phyloP scores from a whole-genome alignment of 2,113 vertebrate genomes.

The Sinocyclocheilus anophthalmus region DNA sequence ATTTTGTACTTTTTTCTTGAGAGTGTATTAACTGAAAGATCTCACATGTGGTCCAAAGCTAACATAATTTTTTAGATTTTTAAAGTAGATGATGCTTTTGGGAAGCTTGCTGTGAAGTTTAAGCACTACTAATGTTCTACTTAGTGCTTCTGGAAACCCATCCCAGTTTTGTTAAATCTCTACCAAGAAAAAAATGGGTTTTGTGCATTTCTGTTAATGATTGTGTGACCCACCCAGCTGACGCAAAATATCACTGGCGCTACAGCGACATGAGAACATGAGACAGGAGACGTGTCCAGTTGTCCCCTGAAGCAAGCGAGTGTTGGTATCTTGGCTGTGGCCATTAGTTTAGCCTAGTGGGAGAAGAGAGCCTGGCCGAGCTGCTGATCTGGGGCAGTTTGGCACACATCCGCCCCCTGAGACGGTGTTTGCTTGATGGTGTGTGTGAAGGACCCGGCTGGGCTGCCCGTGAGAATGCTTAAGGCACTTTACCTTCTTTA shows the following conservation, averaged over 20 bases:
- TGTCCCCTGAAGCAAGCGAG: conserved; percentile 7
- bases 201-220: background rate
- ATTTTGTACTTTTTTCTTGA: too few species aligned
- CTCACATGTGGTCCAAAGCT: background rate
- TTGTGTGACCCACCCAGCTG: background rate
- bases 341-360: conserved; percentile 7
- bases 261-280: conserved; percentile 1
- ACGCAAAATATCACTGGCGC: background rate
- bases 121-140: background rate
- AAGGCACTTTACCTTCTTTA: conserved; percentile 52
- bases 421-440: conserved; percentile 62
- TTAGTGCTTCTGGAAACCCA: background rate
- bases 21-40: background rate
- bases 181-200: background rate
- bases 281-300: conserved; percentile 13
- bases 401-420: conserved; percentile 43
- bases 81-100: background rate
- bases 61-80: background rate
- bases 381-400: conserved; percentile 47
- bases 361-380: conserved; percentile 1
- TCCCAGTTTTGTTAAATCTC: background rate
- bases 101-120: background rate
- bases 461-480: conserved; percentile 47
- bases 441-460: conserved; percentile 34
- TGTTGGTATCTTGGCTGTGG: conserved; percentile 37